A percentile compares a stretch with the other conserved stretches of the same genome.
phyloP scores from a whole-genome alignment of 30 jellyfish, hydroid and myxozoan genomes.

The Hydractinia symbiolongicarpus region DNA sequence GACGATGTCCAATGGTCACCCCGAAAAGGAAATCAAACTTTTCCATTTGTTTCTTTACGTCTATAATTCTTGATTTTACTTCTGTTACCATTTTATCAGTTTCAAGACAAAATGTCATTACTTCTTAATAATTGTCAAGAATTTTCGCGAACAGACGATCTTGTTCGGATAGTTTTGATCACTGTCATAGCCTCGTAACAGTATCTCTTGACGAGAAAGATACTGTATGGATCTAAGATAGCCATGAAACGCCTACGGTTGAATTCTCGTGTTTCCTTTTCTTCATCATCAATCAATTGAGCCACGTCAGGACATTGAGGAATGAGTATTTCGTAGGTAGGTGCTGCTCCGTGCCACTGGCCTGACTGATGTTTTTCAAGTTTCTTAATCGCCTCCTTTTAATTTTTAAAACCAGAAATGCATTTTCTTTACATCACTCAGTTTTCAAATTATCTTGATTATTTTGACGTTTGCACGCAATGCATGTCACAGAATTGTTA shows the following conservation, averaged over 20 bases:
- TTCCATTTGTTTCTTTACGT: conserved; percentile 21
- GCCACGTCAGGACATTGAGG: conserved; percentile 4
- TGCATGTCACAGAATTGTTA: too few relatives aligned
- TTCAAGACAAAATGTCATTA: too few relatives aligned
- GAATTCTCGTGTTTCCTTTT: neutral
- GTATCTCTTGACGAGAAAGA: too few relatives aligned
- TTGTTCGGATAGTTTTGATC: too few relatives aligned
- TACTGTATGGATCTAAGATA: too few relatives aligned
- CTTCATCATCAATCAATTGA: neutral
- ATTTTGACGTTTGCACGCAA: too few relatives aligned
- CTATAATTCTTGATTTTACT: conserved; percentile 19
- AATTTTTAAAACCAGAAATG: neutral
- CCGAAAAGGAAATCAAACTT: conserved; percentile 19
- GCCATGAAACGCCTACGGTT: neutral
- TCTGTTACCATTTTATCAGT: conserved; percentile 21
- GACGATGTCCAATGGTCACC: conserved; percentile 5
- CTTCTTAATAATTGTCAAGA: neutral
- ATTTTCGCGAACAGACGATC: too few relatives aligned
- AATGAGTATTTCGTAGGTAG: neutral
- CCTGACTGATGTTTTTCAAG: neutral
- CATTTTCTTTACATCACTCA: too few relatives aligned
- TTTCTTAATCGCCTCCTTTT: neutral
- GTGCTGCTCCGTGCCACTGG: neutral
- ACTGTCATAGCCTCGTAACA: too few relatives aligned
- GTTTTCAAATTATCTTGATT: too few relatives aligned